These are phyloP conservation scores for Oscheius sp. DNA, from an alignment of 2,888 invertebrate species.

Conservation along the genomic window DNA sequence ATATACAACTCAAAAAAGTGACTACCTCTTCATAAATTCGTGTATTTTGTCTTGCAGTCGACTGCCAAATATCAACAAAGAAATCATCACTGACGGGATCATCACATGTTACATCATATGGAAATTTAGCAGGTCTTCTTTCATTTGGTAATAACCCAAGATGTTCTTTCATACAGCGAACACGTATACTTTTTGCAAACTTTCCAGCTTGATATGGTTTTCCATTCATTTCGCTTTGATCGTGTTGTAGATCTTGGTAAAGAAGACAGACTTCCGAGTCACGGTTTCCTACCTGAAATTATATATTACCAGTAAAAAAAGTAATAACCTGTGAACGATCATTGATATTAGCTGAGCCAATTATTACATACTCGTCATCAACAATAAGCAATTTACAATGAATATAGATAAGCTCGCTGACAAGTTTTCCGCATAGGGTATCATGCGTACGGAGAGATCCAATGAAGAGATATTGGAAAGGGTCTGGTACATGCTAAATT, in stretches of 20 bases:
- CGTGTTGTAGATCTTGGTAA: constrained; percentile 79
- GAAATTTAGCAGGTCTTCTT: constrained; percentile 50
- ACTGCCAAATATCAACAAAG: constrained; percentile 85
- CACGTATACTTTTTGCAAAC: constrained; percentile 85
- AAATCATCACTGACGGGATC: constrained; percentile 86
- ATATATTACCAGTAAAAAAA: background rate
- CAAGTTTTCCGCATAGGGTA: constrained; percentile 71
- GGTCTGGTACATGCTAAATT: constrained; percentile 63
- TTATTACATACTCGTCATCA: constrained; percentile 88
- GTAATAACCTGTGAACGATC: constrained; percentile 84
- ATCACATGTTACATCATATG: constrained; percentile 51
- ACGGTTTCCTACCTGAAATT: constrained; percentile 78
- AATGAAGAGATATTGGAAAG: constrained; percentile 73
- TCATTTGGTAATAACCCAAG: constrained; percentile 79
- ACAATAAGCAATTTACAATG: constrained; percentile 95
- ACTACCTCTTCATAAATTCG: constrained; percentile 86
- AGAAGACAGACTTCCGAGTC: constrained; percentile 86
- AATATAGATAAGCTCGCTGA: constrained; percentile 93
- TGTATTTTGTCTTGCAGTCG: constrained; percentile 84
- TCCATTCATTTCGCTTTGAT: constrained; percentile 83
- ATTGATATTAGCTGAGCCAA: constrained; percentile 97
- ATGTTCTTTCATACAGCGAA: constrained; percentile 87
- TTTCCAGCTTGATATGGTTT: constrained; percentile 83
- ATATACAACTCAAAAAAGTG: too few species aligned
- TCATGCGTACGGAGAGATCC: constrained; percentile 72